Percentiles rank a stretch among this genome's conserved stretches.
Evolutionary conservation across 2,797 vertebrate genomes (phyloP).

Genomic region (Phrynocephalus guinanensis): DNA sequence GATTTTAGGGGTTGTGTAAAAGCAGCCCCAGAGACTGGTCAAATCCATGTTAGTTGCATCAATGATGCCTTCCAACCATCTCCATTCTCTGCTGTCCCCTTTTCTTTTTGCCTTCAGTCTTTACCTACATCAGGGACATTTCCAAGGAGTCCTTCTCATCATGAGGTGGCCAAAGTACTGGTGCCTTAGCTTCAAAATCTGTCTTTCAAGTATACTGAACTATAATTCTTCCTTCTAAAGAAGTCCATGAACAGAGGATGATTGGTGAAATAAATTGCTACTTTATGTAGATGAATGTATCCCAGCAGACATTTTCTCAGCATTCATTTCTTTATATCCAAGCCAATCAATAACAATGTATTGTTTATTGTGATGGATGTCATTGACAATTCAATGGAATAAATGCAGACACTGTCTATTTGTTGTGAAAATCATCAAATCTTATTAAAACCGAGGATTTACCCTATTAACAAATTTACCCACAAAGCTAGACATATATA

Average conservation of each 20-base stretch:
- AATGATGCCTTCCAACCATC: too few relatives aligned
- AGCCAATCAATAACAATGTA: slow-evolving; percentile 4
- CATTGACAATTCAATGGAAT: slow-evolving; percentile 18
- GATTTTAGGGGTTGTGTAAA: too few relatives aligned
- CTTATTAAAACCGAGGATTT: slow-evolving; percentile 14
- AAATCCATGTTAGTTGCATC: too few relatives aligned
- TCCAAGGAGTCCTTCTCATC: too few relatives aligned
- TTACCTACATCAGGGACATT: too few relatives aligned
- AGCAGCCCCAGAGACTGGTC: too few relatives aligned
- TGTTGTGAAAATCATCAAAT: slow-evolving; percentile 33
- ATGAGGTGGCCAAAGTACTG: too few relatives aligned
- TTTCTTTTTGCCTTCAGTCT: too few relatives aligned
- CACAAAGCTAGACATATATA: background rate
- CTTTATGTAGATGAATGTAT: rapidly evolving
- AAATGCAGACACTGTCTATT: background rate
- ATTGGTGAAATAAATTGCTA: slow-evolving; percentile 3
- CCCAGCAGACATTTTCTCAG: background rate
- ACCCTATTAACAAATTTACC: slow-evolving; percentile 15
- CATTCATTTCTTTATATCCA: slow-evolving; percentile 21
- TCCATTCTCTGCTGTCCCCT: too few relatives aligned
- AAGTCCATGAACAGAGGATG: background rate
- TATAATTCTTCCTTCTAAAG: background rate
- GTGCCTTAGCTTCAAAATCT: too few relatives aligned
- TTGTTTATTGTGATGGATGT: background rate
- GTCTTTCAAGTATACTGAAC: too few relatives aligned